phyloP scores from a whole-genome alignment of 1,140 invertebrate genomes.

The Pseudomyrmex pallidus region DNA sequence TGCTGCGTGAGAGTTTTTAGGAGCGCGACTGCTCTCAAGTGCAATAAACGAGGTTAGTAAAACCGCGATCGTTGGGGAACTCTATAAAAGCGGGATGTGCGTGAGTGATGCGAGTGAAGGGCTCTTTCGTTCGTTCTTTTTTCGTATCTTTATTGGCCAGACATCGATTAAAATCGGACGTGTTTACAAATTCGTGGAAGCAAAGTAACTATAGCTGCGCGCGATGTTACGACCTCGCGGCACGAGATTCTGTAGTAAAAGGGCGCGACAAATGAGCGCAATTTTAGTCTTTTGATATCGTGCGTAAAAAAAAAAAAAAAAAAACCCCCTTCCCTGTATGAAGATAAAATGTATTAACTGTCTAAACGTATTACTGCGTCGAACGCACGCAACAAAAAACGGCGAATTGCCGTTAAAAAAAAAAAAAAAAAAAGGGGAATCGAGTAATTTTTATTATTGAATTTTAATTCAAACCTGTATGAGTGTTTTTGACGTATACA shows the following conservation, averaged over 20 bases:
- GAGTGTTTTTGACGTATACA: not conserved
- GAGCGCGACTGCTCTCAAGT: not conserved
- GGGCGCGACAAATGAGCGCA: conserved; percentile 55
- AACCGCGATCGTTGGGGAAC: not conserved
- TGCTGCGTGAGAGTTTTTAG: not conserved
- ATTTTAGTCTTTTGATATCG: conserved; percentile 38
- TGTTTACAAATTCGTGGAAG: conserved; percentile 62
- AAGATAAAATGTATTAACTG: too few relatives aligned
- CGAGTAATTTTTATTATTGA: conserved; percentile 9
- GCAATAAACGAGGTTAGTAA: not conserved
- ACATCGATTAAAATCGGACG: conserved; percentile 55
- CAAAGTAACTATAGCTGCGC: not conserved
- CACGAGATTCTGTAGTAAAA: conserved; percentile 57
- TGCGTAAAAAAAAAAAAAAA: conserved; percentile 4
- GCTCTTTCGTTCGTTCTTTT: not conserved
- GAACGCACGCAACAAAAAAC: not conserved
- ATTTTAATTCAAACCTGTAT: not conserved
- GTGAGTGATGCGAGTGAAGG: not conserved
- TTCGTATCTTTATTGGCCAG: conserved; percentile 45
- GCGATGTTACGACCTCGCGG: conserved; percentile 25
- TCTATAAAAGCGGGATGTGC: not conserved
- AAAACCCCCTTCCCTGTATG: too few relatives aligned
- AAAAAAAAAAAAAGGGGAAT: not conserved
- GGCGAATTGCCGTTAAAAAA: not conserved
- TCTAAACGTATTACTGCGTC: not conserved